These are phyloP conservation scores for Pammene fasciana DNA, from an alignment of 2,888 invertebrate species.

Conservation along the genomic window DNA sequence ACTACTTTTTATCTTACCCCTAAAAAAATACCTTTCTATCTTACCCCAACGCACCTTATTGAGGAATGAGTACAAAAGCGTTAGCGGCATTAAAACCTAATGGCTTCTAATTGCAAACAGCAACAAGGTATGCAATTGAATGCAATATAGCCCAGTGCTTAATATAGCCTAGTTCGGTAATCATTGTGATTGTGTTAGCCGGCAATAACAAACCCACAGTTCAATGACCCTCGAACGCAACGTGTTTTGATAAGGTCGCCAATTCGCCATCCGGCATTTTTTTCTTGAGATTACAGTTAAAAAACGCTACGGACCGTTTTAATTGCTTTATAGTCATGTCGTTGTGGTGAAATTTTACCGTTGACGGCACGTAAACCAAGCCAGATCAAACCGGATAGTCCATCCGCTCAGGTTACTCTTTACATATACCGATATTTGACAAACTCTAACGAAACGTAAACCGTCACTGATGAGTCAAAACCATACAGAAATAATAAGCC, in stretches of 20 bases:
- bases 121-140: conserved; percentile 35
- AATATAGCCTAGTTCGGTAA: conserved; percentile 29
- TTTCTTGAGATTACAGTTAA: conserved; percentile 72
- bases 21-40: too few species aligned
- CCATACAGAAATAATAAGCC: neutral
- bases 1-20: too few species aligned
- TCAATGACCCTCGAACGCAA: conserved; percentile 60
- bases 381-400: conserved; percentile 54
- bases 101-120: conserved; percentile 44
- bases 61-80: too few species aligned
- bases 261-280: conserved; percentile 68
- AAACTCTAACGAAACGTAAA: neutral
- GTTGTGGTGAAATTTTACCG: conserved; percentile 73
- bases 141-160: neutral
- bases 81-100: neutral
- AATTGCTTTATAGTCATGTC: conserved; percentile 78
- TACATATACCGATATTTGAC: conserved; percentile 23
- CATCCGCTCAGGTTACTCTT: conserved; percentile 41
- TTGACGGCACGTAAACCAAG: conserved; percentile 75
- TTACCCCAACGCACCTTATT: too few species aligned
- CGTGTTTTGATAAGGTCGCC: conserved; percentile 76
- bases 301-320: conserved; percentile 75
- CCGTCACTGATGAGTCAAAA: neutral
- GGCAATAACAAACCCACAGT: conserved; percentile 57
- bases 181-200: conserved; percentile 42